A percentile compares a stretch with the other conserved stretches of the same genome.
Evolutionary conservation across 2,888 invertebrate species (phyloP).

Genomic region (Pseudococcus jackbeardsleyi): DNA sequence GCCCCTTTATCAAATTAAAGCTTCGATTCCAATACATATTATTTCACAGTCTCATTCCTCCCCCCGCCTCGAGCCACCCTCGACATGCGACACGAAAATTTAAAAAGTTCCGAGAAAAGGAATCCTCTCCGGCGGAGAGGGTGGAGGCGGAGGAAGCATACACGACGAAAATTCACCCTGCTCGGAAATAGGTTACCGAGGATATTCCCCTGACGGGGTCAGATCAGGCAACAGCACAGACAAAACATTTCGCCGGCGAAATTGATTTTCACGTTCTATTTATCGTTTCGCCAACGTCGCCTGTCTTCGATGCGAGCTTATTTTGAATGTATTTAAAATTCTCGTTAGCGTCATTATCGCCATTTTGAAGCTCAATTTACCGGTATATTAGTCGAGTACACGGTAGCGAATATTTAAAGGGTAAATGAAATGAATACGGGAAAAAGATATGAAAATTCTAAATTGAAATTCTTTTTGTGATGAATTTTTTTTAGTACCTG

Average conservation of each 20-base stretch:
- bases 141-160: not conserved
- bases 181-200: slow-evolving; percentile 17
- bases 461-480: not conserved
- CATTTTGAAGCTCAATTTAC: not conserved
- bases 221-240: not conserved
- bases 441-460: not conserved
- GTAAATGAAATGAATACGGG: not conserved
- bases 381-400: no score
- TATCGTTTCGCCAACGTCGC: not conserved
- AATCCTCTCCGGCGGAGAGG: not conserved
- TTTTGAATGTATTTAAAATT: no score
- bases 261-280: slow-evolving; percentile 28
- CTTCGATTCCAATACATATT: slow-evolving; percentile 8
- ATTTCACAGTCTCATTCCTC: not conserved
- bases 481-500: not conserved
- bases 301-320: not conserved
- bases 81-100: slow-evolving; percentile 15
- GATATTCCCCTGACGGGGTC: not conserved
- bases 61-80: not conserved
- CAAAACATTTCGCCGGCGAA: slow-evolving; percentile 10
- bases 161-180: not conserved
- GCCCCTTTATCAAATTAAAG: slow-evolving; percentile 1
- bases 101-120: not conserved
- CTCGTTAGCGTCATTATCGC: not conserved
- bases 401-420: no score